These are phyloP conservation scores for Cephus rjabovi DNA, from an alignment of 2,888 invertebrate genomes.

Conservation along the genomic window DNA sequence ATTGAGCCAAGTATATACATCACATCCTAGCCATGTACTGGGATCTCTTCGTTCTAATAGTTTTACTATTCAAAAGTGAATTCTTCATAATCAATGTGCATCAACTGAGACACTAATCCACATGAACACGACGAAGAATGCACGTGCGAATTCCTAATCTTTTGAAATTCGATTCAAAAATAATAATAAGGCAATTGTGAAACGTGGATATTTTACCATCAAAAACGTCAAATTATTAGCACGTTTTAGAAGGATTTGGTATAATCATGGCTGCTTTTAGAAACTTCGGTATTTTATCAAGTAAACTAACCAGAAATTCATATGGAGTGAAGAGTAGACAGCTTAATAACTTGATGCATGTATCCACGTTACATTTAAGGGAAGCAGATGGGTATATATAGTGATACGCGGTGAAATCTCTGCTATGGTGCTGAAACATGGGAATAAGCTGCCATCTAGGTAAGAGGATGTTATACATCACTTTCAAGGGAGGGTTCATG, in stretches of 20 bases:
- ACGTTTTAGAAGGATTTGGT: neutral
- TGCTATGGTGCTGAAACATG: neutral
- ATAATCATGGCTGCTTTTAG: neutral
- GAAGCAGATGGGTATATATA: neutral
- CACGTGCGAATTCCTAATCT: neutral
- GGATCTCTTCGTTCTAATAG: neutral
- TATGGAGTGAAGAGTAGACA: neutral
- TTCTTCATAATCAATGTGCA: neutral
- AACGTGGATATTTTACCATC: too few relatives aligned
- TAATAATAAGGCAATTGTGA: too few relatives aligned
- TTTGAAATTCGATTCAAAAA: neutral
- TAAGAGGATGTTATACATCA: neutral
- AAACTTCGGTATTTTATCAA: neutral
- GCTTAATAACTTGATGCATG: neutral
- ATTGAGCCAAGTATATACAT: neutral
- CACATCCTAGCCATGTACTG: neutral
- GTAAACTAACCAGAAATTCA: neutral
- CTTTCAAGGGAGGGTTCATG: neutral
- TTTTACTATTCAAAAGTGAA: neutral
- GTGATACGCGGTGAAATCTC: neutral
- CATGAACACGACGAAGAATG: neutral
- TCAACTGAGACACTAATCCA: neutral
- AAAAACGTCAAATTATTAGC: neutral
- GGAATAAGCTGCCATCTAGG: neutral
- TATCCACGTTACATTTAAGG: neutral